phyloP scores from a whole-genome alignment of 1,140 invertebrate species.

The Pissodes strobi region DNA sequence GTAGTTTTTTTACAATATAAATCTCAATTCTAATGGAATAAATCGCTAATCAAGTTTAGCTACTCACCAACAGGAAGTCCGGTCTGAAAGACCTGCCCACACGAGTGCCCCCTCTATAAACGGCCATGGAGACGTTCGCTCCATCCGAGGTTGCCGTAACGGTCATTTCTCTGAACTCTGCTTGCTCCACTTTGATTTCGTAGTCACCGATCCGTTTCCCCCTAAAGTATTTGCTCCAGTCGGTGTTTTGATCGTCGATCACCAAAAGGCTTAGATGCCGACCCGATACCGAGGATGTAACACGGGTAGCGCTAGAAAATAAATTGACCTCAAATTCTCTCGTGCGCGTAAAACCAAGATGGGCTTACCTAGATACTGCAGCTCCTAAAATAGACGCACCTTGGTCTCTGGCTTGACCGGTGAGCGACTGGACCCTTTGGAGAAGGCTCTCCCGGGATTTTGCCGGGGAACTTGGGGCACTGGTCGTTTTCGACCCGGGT shows the following conservation, averaged over 20 bases:
- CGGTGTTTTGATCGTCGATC: constrained; percentile 96
- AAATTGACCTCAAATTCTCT: too few relatives aligned
- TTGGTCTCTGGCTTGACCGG: constrained; percentile 60
- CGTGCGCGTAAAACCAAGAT: neutral
- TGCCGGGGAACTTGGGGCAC: constrained; percentile 85
- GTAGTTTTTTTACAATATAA: too few relatives aligned
- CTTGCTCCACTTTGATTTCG: constrained; percentile 94
- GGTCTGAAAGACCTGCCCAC: constrained; percentile 87
- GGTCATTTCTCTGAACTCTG: constrained; percentile 76
- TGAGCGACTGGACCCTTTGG: constrained; percentile 81
- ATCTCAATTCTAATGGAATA: too few relatives aligned
- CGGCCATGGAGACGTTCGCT: constrained; percentile 86
- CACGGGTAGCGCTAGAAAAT: constrained; percentile 65
- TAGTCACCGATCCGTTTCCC: constrained; percentile 87
- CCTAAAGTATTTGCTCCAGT: constrained; percentile 97
- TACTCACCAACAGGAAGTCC: constrained; percentile 81
- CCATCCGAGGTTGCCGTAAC: constrained; percentile 85
- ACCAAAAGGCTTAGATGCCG: constrained; percentile 92
- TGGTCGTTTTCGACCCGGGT: constrained; percentile 72
- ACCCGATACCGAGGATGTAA: constrained; percentile 75
- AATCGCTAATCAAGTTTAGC: too few relatives aligned
- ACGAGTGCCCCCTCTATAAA: constrained; percentile 90
- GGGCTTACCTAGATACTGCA: constrained; percentile 31
- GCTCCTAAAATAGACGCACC: constrained; percentile 46
- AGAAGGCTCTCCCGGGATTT: constrained; percentile 84